Evolutionary conservation across 1,140 invertebrate genomes (phyloP).

Genomic region (Heliconius hewitsoni): DNA sequence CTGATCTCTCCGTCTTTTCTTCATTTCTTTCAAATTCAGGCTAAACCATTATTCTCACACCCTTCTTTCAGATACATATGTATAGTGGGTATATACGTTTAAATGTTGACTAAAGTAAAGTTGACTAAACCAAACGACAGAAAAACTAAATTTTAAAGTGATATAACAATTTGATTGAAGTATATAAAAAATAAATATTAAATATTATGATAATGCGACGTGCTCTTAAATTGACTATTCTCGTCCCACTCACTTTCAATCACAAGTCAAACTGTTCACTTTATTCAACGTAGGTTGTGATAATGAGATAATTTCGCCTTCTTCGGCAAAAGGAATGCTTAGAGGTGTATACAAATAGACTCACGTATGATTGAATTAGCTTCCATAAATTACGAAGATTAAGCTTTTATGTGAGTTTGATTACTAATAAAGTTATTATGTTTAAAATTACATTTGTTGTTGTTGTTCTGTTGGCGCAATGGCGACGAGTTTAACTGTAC

Average conservation of each 20-base stretch:
- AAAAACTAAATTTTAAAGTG: background rate
- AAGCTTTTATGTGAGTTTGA: background rate
- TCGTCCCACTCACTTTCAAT: conserved; percentile 21
- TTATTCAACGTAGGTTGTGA: conserved; percentile 16
- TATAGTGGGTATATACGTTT: too few relatives aligned
- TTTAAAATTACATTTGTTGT: background rate
- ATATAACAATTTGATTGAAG: background rate
- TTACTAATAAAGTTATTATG: background rate
- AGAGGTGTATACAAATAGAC: conserved; percentile 35
- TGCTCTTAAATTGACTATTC: conserved; percentile 12
- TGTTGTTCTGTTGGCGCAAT: background rate
- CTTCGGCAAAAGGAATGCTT: conserved; percentile 30
- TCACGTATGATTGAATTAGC: conserved; percentile 11
- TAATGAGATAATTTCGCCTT: conserved; percentile 36
- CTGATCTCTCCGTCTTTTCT: too few relatives aligned
- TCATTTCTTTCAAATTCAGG: too few relatives aligned
- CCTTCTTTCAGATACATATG: too few relatives aligned
- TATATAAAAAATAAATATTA: background rate
- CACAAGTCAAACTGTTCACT: conserved; percentile 16
- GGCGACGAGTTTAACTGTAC: background rate
- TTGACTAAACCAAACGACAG: too few relatives aligned
- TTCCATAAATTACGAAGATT: conserved; percentile 29
- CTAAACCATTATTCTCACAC: too few relatives aligned
- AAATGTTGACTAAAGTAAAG: too few relatives aligned
- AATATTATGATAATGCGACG: background rate